Evolutionary conservation across 1,140 invertebrate species (phyloP), one percentile per base, ranked within the genome.

Genomic region (Wasmannia auropunctata): DNA sequence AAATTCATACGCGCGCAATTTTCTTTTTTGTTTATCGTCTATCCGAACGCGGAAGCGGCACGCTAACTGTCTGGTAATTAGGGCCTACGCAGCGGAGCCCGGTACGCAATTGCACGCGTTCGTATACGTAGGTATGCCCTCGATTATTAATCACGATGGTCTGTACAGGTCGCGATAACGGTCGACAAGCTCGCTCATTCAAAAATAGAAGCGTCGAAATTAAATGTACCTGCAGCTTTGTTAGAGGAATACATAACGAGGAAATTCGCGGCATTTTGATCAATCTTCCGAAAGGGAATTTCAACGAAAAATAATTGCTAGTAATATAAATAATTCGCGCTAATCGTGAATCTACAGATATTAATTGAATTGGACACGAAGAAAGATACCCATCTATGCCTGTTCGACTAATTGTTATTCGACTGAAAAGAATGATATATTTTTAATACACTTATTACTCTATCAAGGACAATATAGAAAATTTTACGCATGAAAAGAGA

Each of bases 1-100:
- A 87, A 87, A 86, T 87, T 87, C 49, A 87, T 67, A 86, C 84
- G 83, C 37, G 65, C 63, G 11, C 22, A 16, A 43, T 4, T 56
- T 14, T 25, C 63, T 80, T 86, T 74, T 79, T 86, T 83, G n/a
- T 86, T 54, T 56, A 65, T 81, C 85, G 80, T 81, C 72, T 80
- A 43, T n/a, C 31, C 77, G n/a, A 37, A 63, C 51, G 11, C 37
- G 69, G 75, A 85, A 70, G 46, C 54, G 34, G 31, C 67, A 62
- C 75, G 74, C 54, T 54, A 85, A 62, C 72, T 63, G 46, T 31
- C 31, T 22, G 60, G 16, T 80, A 85, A 79, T 85, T 85, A 80
- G 75, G 8, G 19, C 74, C 65, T 77, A n/a, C n/a, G n/a, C n/a
- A 5, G 72, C 56, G 28, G 22, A 75, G n/a, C 10, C 60, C 72